Evolutionary conservation across 2,888 invertebrate genomes (phyloP), one percentile per base, ranked within the genome.

Genomic region (Lucinisca nassula): DNA sequence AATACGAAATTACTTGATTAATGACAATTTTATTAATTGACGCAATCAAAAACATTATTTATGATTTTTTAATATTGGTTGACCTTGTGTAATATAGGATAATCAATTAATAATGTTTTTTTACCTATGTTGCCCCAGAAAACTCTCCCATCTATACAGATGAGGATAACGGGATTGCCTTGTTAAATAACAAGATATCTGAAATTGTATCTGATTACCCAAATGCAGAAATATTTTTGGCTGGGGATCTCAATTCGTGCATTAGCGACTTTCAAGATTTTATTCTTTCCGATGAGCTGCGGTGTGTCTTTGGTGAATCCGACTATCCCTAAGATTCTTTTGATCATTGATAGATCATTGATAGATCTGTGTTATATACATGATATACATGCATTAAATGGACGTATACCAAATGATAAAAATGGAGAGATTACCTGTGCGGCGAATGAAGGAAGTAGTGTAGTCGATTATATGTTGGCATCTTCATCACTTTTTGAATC

Each of bases 391-490:
- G 51, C 61, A 27, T 49, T 79, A 17, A 79, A 82, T 35, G 82
- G 82, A 1, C 37, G 82, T 10, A n/a, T 49, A 30, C 27, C 24
- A n/a, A 51, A 35, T 21, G 79, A 72, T 37, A 24, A 14, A 17
- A n/a, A 21, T 51, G 79, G 79, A 21, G 37, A 79, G 17, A 51
- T 51, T 51, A 79, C 79, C 14, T 79, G 79, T 37, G 17, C 49
- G 24, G 55, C 79, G 27, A 72, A 35, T 79, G 14, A 51, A 21
- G 79, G 82, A 8, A n/a, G 51, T 61, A 82, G 82, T 49, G 37
- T 82, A 32, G 67, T 82, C 4, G 82, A 82, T 32, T 82, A 82
- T 67, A 75, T 75, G 38, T 49, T 76, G 12, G 58, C 81, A 12
- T 82, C 75, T 32, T 49, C 37, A 6, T n/a, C 45, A 21, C 17